Evolutionary conservation across 2,888 invertebrate species (phyloP).

Genomic region (Boloria selene): DNA sequence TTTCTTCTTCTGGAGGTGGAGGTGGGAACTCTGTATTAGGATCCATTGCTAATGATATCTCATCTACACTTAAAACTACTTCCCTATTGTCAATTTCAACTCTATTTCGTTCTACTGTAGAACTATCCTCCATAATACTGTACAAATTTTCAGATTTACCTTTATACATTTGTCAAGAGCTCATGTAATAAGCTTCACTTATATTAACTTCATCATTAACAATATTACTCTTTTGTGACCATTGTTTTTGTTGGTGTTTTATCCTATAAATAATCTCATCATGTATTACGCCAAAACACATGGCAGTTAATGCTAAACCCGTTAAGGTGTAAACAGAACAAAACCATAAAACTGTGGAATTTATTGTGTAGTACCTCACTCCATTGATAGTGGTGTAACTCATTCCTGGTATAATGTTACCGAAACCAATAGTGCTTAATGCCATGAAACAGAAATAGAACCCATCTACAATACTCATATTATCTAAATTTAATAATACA

Average conservation of each 20-base stretch:
- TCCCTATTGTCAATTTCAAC: slow-evolving; percentile 78
- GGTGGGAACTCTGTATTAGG: slow-evolving; percentile 65
- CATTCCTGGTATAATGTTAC: slow-evolving; percentile 91
- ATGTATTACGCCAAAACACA: slow-evolving; percentile 95
- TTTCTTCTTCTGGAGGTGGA: slow-evolving; percentile 74
- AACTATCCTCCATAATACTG: slow-evolving; percentile 79
- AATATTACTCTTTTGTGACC: slow-evolving; percentile 84
- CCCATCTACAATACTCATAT: slow-evolving; percentile 94
- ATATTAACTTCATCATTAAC: slow-evolving; percentile 85
- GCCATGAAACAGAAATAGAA: slow-evolving; percentile 98
- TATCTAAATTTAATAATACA: slow-evolving; percentile 93
- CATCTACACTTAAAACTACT: slow-evolving; percentile 77
- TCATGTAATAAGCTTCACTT: slow-evolving; percentile 85
- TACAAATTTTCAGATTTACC: slow-evolving; percentile 82
- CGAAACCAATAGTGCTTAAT: slow-evolving; percentile 95
- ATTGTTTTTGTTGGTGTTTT: slow-evolving; percentile 85
- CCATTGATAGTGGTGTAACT: slow-evolving; percentile 77
- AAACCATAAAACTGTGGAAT: slow-evolving; percentile 91
- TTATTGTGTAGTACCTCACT: slow-evolving; percentile 81
- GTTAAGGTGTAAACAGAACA: slow-evolving; percentile 93
- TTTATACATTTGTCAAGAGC: slow-evolving; percentile 88
- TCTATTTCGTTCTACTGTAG: slow-evolving; percentile 69
- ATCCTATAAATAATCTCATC: slow-evolving; percentile 93
- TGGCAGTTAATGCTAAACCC: slow-evolving; percentile 93
- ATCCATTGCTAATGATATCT: slow-evolving; percentile 67